Base-by-base conservation (phyloP, 2,888 invertebrate species). In the Ophion obscuratus region DNA sequence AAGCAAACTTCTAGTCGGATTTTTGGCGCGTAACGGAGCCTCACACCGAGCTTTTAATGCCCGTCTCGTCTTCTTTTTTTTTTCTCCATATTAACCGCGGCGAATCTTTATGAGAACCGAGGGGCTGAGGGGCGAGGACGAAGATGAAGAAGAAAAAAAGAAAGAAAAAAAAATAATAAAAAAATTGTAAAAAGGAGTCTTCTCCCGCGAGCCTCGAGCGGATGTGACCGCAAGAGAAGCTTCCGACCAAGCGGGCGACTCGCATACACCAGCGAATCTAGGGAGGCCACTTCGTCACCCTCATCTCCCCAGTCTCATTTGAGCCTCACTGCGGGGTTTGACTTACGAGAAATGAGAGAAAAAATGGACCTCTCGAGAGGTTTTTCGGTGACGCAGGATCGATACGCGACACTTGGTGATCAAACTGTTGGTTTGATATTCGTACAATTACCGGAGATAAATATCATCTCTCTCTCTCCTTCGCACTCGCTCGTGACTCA, bases 1-100 rank as follows among this genome's bases (percentile, higher is more conserved):
- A 92, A 92, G 92, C 92, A 92, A 93, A 93, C 92, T 91, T 86
- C 89, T 89, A 83, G 85, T 88, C 87, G 76, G 88, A 89, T 91
- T 91, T 91, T 91, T 91, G 86, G 89, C 89, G 90, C 89, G 90
- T 90, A 92, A 92, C 91, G 91, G 91, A 92, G 92, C 74, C 74
- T 91, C 89, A 88, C 90, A 90, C 89, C 82, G 84, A 90, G 90
- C 20, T 64, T 92, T 78, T 91, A 89, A 91, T 90, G 87, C 89
- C 88, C 89, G 17, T 88, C 89, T 89, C 88, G 87, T 88, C 89
- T 87, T 88, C 90, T 91, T 90, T 92, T 92, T 76, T 67, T 83
- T 71, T 77, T 75, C 53, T 17, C 53, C 1, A 17, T 80, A 83
- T 92, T 91, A 83, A 88, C 91, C 70, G 90, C 89, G 87, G 90